Conservation (phyloP, 2,797 vertebrate genomes). For the Chaenodraco wilsoni region DNA sequence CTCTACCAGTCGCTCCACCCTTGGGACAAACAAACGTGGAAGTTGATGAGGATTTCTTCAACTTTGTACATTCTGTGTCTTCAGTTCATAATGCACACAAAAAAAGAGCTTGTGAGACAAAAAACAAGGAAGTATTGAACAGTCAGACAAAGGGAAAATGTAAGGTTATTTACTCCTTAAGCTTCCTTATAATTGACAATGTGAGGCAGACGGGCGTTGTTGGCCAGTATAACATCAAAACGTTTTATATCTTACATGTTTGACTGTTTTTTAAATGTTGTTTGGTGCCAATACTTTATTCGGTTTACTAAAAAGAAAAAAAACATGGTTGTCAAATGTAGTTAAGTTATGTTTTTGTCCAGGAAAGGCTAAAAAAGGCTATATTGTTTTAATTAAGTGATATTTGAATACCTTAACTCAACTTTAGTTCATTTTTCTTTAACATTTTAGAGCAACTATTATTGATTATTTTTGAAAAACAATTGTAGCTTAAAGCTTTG, state of each 20-base stretch:
- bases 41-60: neutral
- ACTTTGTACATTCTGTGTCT: neutral
- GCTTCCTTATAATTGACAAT: neutral
- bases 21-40: neutral
- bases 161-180: neutral
- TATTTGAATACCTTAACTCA: neutral
- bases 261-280: neutral
- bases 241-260: neutral
- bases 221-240: neutral
- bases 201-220: neutral
- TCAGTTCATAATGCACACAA: neutral
- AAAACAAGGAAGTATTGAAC: neutral
- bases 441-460: neutral
- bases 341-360: neutral
- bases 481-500: neutral
- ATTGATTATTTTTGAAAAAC: neutral
- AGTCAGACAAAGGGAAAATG: conserved; percentile 1
- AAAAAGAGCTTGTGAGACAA: neutral
- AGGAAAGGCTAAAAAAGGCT: neutral
- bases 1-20: conserved; percentile 42
- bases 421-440: neutral
- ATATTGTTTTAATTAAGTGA: neutral
- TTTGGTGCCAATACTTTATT: neutral
- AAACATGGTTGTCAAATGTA: too few species aligned
- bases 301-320: too few species aligned